A percentile compares a stretch with the other conserved stretches of the same genome.
Evolutionary conservation across 2,797 vertebrate species (phyloP).

Genomic region (Dromococcyx pavoninus): DNA sequence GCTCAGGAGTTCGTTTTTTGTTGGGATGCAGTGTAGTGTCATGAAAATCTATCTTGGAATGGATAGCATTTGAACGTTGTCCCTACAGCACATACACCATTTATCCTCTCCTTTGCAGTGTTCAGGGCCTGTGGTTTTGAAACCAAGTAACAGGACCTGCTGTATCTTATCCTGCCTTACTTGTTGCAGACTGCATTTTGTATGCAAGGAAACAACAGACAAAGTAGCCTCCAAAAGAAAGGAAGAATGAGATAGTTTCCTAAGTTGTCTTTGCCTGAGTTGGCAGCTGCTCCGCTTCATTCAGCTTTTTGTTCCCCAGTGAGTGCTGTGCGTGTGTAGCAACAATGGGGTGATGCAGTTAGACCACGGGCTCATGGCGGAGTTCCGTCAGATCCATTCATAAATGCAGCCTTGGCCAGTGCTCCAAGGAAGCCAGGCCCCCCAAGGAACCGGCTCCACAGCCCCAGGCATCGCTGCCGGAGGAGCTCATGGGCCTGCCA

Average conservation of each 20-base stretch:
- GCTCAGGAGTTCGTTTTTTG: not conserved
- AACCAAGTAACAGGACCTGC: constrained; percentile 60
- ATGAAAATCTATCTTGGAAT: constrained; percentile 19
- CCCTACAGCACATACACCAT: constrained; percentile 19
- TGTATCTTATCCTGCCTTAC: constrained; percentile 65
- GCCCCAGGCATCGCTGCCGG: constrained; percentile 42
- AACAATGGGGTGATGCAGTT: constrained; percentile 77
- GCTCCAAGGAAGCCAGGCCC: constrained; percentile 66
- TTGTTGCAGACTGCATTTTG: constrained; percentile 73
- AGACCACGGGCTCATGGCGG: constrained; percentile 64
- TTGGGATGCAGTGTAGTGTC: not conserved
- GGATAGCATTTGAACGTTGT: not conserved
- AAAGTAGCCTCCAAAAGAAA: constrained; percentile 76
- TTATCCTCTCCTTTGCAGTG: constrained; percentile 73
- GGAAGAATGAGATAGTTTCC: constrained; percentile 84
- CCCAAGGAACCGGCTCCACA: constrained; percentile 23
- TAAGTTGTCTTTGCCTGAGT: constrained; percentile 80
- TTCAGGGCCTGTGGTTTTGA: constrained; percentile 78
- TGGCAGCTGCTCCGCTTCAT: constrained; percentile 77
- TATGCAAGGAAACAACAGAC: constrained; percentile 81
- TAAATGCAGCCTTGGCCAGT: constrained; percentile 54
- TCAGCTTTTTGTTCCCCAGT: constrained; percentile 81
- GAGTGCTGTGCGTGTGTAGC: constrained; percentile 79
- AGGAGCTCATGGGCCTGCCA: not conserved
- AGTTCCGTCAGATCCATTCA: constrained; percentile 77